Conservation (phyloP, 2,888 invertebrate genomes). For the Therioaphis trifolii region DNA sequence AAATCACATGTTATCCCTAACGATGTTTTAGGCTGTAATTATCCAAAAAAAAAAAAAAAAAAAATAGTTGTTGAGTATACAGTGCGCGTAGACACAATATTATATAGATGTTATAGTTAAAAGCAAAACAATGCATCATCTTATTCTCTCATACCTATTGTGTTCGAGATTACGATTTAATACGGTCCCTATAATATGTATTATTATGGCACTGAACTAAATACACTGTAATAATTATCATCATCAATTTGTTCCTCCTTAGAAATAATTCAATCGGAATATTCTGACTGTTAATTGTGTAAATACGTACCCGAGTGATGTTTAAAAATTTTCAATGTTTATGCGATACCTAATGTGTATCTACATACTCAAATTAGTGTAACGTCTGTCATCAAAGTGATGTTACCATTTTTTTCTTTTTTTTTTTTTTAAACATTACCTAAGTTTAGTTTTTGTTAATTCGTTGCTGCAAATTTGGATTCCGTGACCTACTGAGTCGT, state of each 20-base stretch:
- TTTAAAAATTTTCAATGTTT: not conserved
- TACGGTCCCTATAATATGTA: not conserved
- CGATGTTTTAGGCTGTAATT: slow-evolving; percentile 10
- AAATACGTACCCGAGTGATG: not conserved
- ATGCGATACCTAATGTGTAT: not conserved
- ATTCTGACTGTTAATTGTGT: not conserved
- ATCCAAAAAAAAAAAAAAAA: no score
- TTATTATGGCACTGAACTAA: not conserved
- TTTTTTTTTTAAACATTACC: no score
- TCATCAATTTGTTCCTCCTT: not conserved
- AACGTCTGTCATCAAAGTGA: no score
- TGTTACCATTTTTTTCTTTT: no score
- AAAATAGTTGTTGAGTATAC: slow-evolving; percentile 7
- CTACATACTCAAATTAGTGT: no score
- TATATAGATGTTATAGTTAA: no score
- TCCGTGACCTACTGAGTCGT: no score
- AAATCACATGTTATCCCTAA: not conserved
- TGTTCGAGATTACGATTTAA: slow-evolving; percentile 1
- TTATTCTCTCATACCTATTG: not conserved
- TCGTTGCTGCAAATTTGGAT: no score
- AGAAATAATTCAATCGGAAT: not conserved
- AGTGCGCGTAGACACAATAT: no score
- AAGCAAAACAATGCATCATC: slow-evolving; percentile 29
- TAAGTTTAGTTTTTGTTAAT: no score
- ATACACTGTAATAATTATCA: not conserved